Percentiles rank a stretch among this genome's conserved stretches.
These are phyloP conservation scores for Hylyphantes graminicola DNA, from an alignment of 1,140 invertebrate genomes.

Conservation along the genomic window DNA sequence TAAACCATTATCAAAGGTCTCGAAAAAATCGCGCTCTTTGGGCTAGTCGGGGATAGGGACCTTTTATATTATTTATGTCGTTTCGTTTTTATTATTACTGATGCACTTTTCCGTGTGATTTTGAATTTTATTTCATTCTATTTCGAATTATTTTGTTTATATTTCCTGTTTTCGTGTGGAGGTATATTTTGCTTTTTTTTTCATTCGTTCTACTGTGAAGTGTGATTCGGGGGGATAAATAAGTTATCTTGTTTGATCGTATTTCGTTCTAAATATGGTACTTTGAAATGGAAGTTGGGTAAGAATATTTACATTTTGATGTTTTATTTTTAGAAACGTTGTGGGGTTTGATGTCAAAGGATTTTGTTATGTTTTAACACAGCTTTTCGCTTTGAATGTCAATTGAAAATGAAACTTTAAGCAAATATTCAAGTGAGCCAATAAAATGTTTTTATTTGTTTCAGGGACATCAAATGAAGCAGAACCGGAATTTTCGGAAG, in stretches of 20 bases:
- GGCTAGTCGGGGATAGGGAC: neutral
- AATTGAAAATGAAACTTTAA: neutral
- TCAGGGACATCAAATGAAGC: conserved; percentile 60
- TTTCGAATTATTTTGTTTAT: neutral
- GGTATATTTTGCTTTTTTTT: neutral
- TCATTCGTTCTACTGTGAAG: neutral
- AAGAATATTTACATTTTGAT: too few species aligned
- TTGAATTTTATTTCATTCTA: conserved; percentile 21
- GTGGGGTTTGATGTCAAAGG: too few species aligned
- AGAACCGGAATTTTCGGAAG: conserved; percentile 76
- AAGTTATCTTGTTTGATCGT: too few species aligned
- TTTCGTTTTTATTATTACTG: conserved; percentile 36
- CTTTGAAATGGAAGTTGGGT: too few species aligned
- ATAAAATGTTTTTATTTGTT: conserved; percentile 22
- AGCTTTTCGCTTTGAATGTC: neutral
- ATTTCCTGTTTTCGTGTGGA: neutral
- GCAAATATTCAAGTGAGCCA: neutral
- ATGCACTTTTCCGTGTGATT: conserved; percentile 18
- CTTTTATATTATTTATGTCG: conserved; percentile 39
- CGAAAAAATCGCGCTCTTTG: conserved; percentile 9
- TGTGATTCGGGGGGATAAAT: neutral
- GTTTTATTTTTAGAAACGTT: too few species aligned
- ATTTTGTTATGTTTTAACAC: too few species aligned
- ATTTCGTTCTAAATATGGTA: too few species aligned
- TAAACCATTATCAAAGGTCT: conserved; percentile 48